Evolutionary conservation across 1,140 invertebrate genomes (phyloP).

Genomic region (Diabrotica virgifera): DNA sequence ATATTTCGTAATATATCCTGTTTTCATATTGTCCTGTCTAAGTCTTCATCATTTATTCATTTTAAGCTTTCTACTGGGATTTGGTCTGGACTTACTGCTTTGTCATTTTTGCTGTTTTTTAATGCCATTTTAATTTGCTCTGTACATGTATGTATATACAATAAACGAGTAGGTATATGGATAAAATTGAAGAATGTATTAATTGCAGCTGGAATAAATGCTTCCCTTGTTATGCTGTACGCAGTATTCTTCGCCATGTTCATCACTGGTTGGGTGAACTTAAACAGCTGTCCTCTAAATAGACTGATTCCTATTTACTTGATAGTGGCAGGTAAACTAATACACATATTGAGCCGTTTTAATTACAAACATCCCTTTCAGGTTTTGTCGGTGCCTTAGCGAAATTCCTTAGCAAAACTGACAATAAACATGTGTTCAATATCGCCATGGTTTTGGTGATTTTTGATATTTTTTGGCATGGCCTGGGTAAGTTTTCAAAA

Average conservation of each 20-base stretch:
- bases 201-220: conserved; percentile 42
- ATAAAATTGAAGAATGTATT: not conserved
- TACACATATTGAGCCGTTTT: not conserved
- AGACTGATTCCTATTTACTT: conserved; percentile 42
- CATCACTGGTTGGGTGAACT: conserved; percentile 37
- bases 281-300: conserved; percentile 40
- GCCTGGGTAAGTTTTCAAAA: conserved; percentile 30
- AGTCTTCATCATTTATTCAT: too few relatives aligned
- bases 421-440: conserved; percentile 37
- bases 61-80: too few relatives aligned
- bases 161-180: too few relatives aligned
- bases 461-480: conserved; percentile 36
- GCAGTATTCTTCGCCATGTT: conserved; percentile 39
- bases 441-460: conserved; percentile 26
- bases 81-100: too few relatives aligned
- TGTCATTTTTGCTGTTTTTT: too few relatives aligned
- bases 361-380: conserved; percentile 20
- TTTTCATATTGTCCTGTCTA: too few relatives aligned
- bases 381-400: conserved; percentile 32
- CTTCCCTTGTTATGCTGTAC: conserved; percentile 39
- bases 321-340: conserved; percentile 39
- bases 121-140: too few relatives aligned
- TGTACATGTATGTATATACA: too few relatives aligned
- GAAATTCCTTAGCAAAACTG: conserved; percentile 32
- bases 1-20: too few relatives aligned